Evolutionary conservation across 2,888 invertebrate genomes (phyloP), one percentile per base, ranked within the genome.

Genomic region (Lepeophtheirus nordmannii): DNA sequence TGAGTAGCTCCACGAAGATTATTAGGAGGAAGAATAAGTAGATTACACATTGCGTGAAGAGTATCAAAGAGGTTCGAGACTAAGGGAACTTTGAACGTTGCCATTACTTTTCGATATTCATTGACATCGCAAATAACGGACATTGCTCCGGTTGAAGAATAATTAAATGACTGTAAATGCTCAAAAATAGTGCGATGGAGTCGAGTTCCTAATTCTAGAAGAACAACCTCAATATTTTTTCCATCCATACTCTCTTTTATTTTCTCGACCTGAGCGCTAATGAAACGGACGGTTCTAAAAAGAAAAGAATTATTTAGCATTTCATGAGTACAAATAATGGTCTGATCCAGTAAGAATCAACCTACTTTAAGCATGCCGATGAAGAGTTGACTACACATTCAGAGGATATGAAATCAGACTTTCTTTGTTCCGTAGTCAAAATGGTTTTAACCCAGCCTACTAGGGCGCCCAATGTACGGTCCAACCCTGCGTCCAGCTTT

Each of bases 71-170:
- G 79, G 68, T 86, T 84, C 58, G 83, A 84, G 53, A 94, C 86
- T 63, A 90, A 78, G 2, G 86, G 80, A 10, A 90, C 85, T 66
- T 84, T 80, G 67, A 86, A 78, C 61, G 84, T 83, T 74, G 87
- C 86, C n/a, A 85, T 86, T 74, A 89, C 89, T 71, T 88, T 87
- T 22, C 94, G 82, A 76, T 97, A 97, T 76, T 96, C 96, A 20
- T 94, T 94, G 71, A 98, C 88, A 80, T 98, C 98, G 77, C 94
- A 96, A 71, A 98, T 92, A 1, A 90, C 91, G 75, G 92, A 86
- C 89, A 98, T 92, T 0, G 96, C 96, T 67, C 97, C 94, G 59
- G 91, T 86, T 8, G 90, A 89, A 76, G 89, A 93, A 74, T 92
- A 96, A 74, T 91, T 89, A 79, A 87, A 93, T 73, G 89, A 90